Base-by-base conservation (phyloP, 2,797 vertebrate genomes). In the Trematomus bernacchii region DNA sequence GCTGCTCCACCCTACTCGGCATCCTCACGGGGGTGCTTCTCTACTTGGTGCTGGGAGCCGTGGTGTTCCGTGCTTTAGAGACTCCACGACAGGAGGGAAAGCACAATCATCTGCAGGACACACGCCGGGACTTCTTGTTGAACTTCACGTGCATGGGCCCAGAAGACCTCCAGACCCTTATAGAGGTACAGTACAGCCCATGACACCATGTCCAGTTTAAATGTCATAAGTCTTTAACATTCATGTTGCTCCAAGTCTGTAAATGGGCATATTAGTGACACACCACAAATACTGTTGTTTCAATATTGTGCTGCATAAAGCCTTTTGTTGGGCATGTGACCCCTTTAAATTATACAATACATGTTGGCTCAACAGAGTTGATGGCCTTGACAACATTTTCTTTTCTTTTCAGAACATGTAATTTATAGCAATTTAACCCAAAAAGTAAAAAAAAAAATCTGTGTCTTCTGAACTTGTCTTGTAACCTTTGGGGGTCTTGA, bases 1-100 rank as follows among this genome's bases (percentile, higher is more conserved):
- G 96, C 70, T 91, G 95, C 90, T 95, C 95, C 85, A 97, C 97
- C 0, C 89, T 98, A 0, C 87, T 97, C 6, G 92, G 82, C 40
- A 93, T 98, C 83, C 83, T 97, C 53, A 93, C 94, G 0, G 86
- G 93, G 57, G 97, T 98, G 79, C 90, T 97, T 27, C 92, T 95
- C 10, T 98, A 98, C 93, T 82, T 98, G 92, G 94, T 97, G 69
- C 90, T 95, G 19, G 97, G 97, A 1, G 97, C 97, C 0, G 90
- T 97, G 62, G 94, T 98, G 77, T 98, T 98, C 84, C 95, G 92
- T 18, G 85, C 93, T 19, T 86, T 98, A 80, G 97, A 98, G 90
- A 63, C 94, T 52, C 96, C 96, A 0, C 66, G 81, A 0, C 96
- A 97, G 76, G 85, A 93, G 67, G 69, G 71, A 18, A 90, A 93